Base-by-base conservation (phyloP, 2,113 vertebrate species). In the Telmatochromis sp. region DNA sequence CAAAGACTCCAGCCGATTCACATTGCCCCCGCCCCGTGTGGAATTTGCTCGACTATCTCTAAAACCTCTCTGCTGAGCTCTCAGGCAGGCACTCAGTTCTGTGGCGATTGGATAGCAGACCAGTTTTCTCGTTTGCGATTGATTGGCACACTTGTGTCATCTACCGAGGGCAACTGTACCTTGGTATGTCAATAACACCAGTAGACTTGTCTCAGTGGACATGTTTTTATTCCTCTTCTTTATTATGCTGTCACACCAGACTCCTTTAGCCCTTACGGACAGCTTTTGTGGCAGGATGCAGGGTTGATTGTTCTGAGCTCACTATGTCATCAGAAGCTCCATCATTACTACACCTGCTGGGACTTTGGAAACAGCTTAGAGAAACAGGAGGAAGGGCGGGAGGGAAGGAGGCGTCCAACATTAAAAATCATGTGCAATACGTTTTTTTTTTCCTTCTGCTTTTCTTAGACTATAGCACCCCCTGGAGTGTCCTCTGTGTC, bases 381-480 rank as follows among this genome's bases (percentile, higher is more conserved):
- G 57, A 86, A 28, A 86, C 35, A 50, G 54, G n/a, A 85, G 42
- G 87, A 80, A 84, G 45, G 83, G 71, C 3, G 6, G 71, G 53
- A 87, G 35, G 75, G 80, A 86, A 35, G 75, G 65, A 87, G 23
- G 84, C 60, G 12, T 89, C 79, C 65, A 86, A 35, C 63, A 71
- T 92, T 85, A 84, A 50, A 90, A 90, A 92, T 87, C 81, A 92
- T 93, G 93, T 95, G 95, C 94, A 96, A 94, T 96, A 91, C 81
- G 60, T 47, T 86, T 83, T 86, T 85, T 40, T 83, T 83, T 87
- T 54, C 68, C 68, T 92, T 80, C 84, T 93, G 89, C 91, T 93
- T 90, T 87, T 87, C 84, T 73, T 57, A 82, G 83, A 73, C 92
- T 87, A 86, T 80, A 92, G 90, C 94, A 85, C 92, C 95, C 94